Conservation (phyloP, 2,888 invertebrate species). For the Mesorhabditis sp. region DNA sequence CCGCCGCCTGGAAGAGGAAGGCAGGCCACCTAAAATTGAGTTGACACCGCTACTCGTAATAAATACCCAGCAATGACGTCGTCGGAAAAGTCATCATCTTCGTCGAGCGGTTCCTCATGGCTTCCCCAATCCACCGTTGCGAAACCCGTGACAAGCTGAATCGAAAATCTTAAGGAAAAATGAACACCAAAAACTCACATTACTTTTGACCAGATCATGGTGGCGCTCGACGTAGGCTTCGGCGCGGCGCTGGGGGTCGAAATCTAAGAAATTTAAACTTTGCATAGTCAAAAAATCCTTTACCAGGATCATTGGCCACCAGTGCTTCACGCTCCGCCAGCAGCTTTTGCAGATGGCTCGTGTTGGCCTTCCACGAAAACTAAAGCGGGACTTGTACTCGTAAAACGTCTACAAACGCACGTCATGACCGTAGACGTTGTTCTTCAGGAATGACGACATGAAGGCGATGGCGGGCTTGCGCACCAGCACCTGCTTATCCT, state of each 20-base stretch:
- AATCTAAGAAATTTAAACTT: neutral
- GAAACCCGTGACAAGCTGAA: no score
- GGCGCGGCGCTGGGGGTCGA: neutral
- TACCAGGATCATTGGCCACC: neutral
- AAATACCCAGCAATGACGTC: no score
- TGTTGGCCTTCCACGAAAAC: neutral
- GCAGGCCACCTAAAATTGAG: no score
- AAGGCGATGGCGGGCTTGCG: neutral
- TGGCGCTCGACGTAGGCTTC: neutral
- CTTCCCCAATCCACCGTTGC: no score
- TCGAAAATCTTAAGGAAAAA: no score
- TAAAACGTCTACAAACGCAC: neutral
- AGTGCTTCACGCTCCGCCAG: neutral
- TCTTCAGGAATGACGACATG: neutral
- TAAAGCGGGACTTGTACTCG: neutral
- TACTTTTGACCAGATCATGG: no score
- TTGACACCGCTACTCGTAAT: no score
- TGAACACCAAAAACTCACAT: no score
- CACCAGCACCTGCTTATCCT: slow-evolving; percentile 1
- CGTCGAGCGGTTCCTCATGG: no score
- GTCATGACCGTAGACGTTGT: neutral
- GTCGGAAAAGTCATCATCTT: no score
- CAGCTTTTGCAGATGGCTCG: neutral
- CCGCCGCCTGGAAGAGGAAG: no score
- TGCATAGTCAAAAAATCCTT: neutral